Evolutionary conservation across 1,140 invertebrate genomes (phyloP).

Genomic region (Phymastichus coffea): DNA sequence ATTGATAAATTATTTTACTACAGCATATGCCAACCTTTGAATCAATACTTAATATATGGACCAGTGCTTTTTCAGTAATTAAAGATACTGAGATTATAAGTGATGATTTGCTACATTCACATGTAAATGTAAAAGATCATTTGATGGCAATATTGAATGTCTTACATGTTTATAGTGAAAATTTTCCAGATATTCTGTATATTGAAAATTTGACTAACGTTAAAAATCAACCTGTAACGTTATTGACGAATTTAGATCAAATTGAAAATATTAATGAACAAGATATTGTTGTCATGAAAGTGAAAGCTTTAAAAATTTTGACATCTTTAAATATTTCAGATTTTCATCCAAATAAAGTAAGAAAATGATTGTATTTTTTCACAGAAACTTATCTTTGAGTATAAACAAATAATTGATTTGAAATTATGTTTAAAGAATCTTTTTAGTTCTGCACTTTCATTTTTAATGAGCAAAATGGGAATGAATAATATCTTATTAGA

Average conservation of each 20-base stretch:
- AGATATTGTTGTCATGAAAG: conserved; percentile 58
- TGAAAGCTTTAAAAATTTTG: conserved; percentile 67
- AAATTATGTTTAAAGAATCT: conserved; percentile 41
- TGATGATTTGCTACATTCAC: conserved; percentile 30
- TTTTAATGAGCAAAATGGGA: conserved; percentile 53
- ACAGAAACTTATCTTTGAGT: no score
- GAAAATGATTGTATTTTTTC: conserved; percentile 11
- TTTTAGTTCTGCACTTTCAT: conserved; percentile 61
- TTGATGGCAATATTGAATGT: conserved; percentile 59
- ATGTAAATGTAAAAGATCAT: conserved; percentile 44
- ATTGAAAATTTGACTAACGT: conserved; percentile 34
- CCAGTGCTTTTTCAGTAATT: conserved; percentile 41
- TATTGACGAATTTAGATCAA: conserved; percentile 37
- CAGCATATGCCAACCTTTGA: conserved; percentile 59
- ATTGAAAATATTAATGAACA: conserved; percentile 35
- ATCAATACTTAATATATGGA: conserved; percentile 55
- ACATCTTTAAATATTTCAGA: conserved; percentile 59
- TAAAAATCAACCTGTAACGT: conserved; percentile 38
- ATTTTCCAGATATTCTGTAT: conserved; percentile 59
- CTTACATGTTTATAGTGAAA: conserved; percentile 58
- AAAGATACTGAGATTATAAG: conserved; percentile 33
- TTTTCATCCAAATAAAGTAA: conserved; percentile 58
- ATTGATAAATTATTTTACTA: conserved; percentile 40
- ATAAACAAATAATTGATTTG: no score
- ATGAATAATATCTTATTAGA: conserved; percentile 14